Evolutionary conservation across 1,140 invertebrate genomes (phyloP).

Genomic region (Holcopasites calliopsidis): DNA sequence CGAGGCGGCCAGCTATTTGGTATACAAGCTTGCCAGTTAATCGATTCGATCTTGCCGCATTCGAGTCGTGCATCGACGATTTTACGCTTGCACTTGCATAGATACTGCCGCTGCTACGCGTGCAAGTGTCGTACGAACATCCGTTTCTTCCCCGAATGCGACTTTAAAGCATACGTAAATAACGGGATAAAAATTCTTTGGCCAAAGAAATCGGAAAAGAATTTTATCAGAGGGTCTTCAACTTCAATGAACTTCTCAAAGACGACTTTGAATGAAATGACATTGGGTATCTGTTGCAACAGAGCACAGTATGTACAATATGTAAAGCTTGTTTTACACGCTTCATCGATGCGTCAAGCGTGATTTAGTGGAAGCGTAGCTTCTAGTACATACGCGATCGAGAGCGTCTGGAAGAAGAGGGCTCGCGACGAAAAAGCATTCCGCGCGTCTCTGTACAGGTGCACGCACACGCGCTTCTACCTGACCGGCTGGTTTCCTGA

Average conservation of each 20-base stretch:
- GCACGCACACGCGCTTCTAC: constrained; percentile 16
- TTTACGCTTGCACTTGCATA: constrained; percentile 3
- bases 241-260: too few species aligned
- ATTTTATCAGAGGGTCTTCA: too few species aligned
- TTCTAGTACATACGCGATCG: constrained; percentile 40
- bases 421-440: constrained; percentile 11
- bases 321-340: constrained; percentile 46
- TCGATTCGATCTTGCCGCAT: constrained; percentile 20
- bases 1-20: not conserved
- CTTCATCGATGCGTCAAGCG: constrained; percentile 55
- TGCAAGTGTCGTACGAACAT: constrained; percentile 47
- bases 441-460: not conserved
- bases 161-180: not conserved
- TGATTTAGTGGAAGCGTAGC: constrained; percentile 61
- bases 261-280: too few species aligned
- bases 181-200: too few species aligned
- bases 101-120: constrained; percentile 2
- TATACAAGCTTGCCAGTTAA: constrained; percentile 28
- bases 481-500: constrained; percentile 37
- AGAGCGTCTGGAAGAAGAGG: too few species aligned
- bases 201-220: too few species aligned
- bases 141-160: not conserved
- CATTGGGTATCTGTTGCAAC: too few species aligned
- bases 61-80: constrained; percentile 17
- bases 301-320: too few species aligned